Evolutionary conservation across 1,140 invertebrate species (phyloP), one percentile per base, ranked within the genome.

Genomic region (Scaptomyza hsui): DNA sequence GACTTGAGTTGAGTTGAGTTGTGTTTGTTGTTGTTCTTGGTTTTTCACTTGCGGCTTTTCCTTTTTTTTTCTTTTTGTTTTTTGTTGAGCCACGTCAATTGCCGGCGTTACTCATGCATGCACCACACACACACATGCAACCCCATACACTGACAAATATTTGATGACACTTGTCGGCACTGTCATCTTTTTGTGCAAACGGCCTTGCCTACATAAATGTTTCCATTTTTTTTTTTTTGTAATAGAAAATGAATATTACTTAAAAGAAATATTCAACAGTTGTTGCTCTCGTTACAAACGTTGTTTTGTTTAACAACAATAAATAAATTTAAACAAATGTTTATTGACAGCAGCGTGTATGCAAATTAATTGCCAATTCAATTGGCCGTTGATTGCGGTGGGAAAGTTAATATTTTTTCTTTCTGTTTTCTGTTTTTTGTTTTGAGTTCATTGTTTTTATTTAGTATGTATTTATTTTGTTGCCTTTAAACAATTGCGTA

Each of bases 51-150:
- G 81, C 82, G 81, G 81, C 82, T 86, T 86, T 86, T 81, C 76
- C 57, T 72, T 9, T 29, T 7, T 29, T 29, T 29, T 1, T 29
- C 26, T 29, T 29, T 29, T 1, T 21, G 19, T 21, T 21, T 68
- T 82, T 35, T 61, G 44, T 76, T 78, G 62, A 69, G 64, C 64
- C 64, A 80, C 76, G 81, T 85, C 80, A 85, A 85, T 86, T 85
- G 80, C 80, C 77, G 80, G 73, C 82, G 82, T 86, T 81, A 86
- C 77, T 88, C 81, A 86, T 67, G 81, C 81, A 86, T 86, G 75
- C 79, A 80, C 24, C 77, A 86, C 61, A 47, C 26, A 69, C 47
- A 16, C 57, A 52, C 47, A 41, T 32, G 39, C 59, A 68, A 60
- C 63, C 73, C 41, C 57, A 45, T 72, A 78, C 70, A 78, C 75